Base-by-base conservation (phyloP, 2,113 vertebrate species). In the Lagopus muta region DNA sequence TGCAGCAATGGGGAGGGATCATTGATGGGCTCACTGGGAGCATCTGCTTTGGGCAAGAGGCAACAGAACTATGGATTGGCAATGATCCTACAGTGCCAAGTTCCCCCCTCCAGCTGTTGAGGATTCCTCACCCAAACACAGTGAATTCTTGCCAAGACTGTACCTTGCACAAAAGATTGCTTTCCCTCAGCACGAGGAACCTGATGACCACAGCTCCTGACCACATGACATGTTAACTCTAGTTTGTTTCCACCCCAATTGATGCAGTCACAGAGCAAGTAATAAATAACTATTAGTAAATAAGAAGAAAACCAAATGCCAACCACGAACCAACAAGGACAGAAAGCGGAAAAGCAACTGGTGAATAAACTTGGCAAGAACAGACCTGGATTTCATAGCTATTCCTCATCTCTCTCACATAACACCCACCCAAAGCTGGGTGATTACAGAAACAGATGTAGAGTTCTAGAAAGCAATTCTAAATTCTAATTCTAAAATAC, bases 401-500 rank as follows among this genome's bases (percentile, higher is more conserved):
- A 10, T 6, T 60, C 83, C 60, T 65, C 12, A 12, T 34, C 14
- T 32, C 13, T n/a, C 67, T 71, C 65, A 2, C 80, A 28, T 57
- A 10, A 8, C 60, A 47, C 77, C 19, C 55, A 36, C 72, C 76
- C 77, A 42, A 40, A 75, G 86, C 81, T 81, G 76, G 61, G 81
- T n/a, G 84, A 87, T 69, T 57, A 38, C 70, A 93, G 87, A 55
- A 92, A 60, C 91, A 95, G 87, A 86, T 93, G 94, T 30, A 60
- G 87, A 86, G 73, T 52, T 61, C 87, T 30, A 76, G 16, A 67
- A 72, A 78, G 73, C 55, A 38, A 38, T 38, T 38, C 38, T 38
- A 38, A 38, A 38, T 38, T 38, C 38, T 38, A 38, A 38, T 38
- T 38, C 38, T 93, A 92, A 93, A 61, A 77, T 47, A 32, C 57